phyloP scores from a whole-genome alignment of 2,888 invertebrate species.

The Argyresthia goedartella region DNA sequence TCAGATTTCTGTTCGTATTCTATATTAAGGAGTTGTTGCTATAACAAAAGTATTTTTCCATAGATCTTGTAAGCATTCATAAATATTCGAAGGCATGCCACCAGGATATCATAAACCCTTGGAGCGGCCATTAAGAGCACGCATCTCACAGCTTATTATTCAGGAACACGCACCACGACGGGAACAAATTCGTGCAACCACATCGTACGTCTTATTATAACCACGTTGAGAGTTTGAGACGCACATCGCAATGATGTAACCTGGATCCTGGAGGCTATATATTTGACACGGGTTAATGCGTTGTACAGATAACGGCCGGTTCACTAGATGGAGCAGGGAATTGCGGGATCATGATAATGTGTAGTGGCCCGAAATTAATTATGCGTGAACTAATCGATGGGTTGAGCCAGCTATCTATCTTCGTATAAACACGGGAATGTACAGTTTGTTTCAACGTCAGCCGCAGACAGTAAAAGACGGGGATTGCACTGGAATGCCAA shows the following conservation, averaged over 20 bases:
- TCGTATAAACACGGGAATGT: background rate
- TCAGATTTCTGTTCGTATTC: too few species aligned
- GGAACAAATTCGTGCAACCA: slow-evolving; percentile 17
- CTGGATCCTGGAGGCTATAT: background rate
- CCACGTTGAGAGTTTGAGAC: background rate
- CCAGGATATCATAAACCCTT: background rate
- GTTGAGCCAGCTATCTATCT: background rate
- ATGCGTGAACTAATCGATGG: background rate
- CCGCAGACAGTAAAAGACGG: background rate
- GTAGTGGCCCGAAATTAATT: background rate
- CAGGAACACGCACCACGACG: slow-evolving; percentile 14
- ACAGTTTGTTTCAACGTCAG: background rate
- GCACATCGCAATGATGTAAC: background rate
- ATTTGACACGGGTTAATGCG: too few species aligned
- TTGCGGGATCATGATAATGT: background rate
- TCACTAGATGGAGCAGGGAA: background rate
- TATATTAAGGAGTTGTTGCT: too few species aligned
- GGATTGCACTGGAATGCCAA: slow-evolving; percentile 13
- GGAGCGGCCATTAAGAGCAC: background rate
- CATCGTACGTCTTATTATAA: slow-evolving; percentile 17
- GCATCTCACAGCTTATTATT: slow-evolving; percentile 13
- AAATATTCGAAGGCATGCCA: background rate
- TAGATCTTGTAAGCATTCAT: too few species aligned
- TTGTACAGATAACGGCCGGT: background rate
- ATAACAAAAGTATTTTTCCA: too few species aligned